Evolutionary conservation across 2,888 invertebrate genomes (phyloP).

Genomic region (Auanema sp.): DNA sequence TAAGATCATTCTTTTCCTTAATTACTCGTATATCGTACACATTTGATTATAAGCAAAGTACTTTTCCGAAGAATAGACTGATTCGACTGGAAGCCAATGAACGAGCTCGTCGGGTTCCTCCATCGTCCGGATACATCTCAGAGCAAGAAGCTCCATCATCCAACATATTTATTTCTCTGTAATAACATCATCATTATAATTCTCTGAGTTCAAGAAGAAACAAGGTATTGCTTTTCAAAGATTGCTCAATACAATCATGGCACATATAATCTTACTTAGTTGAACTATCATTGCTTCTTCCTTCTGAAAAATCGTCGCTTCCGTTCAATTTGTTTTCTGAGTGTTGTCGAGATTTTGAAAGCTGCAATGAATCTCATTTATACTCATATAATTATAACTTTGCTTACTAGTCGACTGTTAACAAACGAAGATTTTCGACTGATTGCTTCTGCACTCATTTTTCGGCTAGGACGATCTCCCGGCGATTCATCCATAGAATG

Average conservation of each 20-base stretch:
- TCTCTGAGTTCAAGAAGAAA: background rate
- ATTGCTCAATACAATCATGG: background rate
- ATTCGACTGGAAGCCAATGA: conserved; percentile 46
- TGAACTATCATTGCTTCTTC: conserved; percentile 39
- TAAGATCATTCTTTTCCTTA: conserved; percentile 41
- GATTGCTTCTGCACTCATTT: conserved; percentile 50
- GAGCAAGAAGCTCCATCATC: conserved; percentile 19
- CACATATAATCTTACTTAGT: conserved; percentile 19
- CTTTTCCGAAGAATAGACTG: conserved; percentile 46
- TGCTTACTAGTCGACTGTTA: conserved; percentile 45
- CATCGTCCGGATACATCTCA: conserved; percentile 32
- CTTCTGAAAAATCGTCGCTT: conserved; percentile 36
- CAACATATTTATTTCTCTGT: conserved; percentile 1
- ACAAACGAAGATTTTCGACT: conserved; percentile 48
- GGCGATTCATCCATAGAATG: conserved; percentile 46
- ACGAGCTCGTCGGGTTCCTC: conserved; percentile 44
- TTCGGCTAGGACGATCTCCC: conserved; percentile 33
- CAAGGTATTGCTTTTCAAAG: background rate
- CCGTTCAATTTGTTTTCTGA: conserved; percentile 36
- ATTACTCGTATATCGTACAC: background rate
- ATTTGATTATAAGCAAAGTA: conserved; percentile 4
- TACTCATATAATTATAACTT: too few species aligned
- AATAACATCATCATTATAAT: background rate
- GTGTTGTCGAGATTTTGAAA: conserved; percentile 26
- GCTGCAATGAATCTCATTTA: conserved; percentile 20